Evolutionary conservation across 1,140 invertebrate species (phyloP), one percentile per base, ranked within the genome.

Genomic region (Drosophila chauvacae): DNA sequence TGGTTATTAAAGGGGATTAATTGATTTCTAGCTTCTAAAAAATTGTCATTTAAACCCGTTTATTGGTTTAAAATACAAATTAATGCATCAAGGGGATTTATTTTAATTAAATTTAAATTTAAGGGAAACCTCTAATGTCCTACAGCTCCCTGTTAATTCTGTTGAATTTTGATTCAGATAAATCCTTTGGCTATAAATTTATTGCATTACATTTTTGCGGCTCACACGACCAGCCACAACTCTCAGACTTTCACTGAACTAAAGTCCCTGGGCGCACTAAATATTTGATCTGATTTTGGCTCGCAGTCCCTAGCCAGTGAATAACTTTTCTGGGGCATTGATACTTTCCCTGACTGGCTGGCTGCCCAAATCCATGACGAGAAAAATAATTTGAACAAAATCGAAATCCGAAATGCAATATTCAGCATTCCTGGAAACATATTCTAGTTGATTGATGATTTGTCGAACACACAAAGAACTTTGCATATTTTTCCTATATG

Each of bases 381-480:
- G 42, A 60, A 73, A 69, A 82, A 64, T 77, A 47, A 62, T 65
- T 70, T 59, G 4, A 55, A 44, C 50, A 50, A 69, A 82, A 62
- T 75, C 33, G 41, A 56, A 62, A 62, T 56, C 35, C 4, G 47
- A 77, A 84, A 80, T 77, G 56, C 77, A 65, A 84, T 84, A 80
- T 77, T 59, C 30, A 51, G 58, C 48, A 80, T 84, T 68, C 65
- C 72, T 35, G 50, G 20, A 39, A 55, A 20, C 53, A 55, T 39
- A 55, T 55, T 55, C 53, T 26, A 23, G 23, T 66, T 70, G 66
- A 70, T 55, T 53, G 66, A 70, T 68, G 66, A 70, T 75, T 50
- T 37, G 18, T 60, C 45, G 7, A 55, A 37, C 61, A 56, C 63
- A 48, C 14, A 39, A 7, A 14, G 30, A 71, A 50, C 66, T 50